These are phyloP conservation scores for Decapterus maruadsi DNA, from an alignment of 2,797 vertebrate species.

Conservation along the genomic window DNA sequence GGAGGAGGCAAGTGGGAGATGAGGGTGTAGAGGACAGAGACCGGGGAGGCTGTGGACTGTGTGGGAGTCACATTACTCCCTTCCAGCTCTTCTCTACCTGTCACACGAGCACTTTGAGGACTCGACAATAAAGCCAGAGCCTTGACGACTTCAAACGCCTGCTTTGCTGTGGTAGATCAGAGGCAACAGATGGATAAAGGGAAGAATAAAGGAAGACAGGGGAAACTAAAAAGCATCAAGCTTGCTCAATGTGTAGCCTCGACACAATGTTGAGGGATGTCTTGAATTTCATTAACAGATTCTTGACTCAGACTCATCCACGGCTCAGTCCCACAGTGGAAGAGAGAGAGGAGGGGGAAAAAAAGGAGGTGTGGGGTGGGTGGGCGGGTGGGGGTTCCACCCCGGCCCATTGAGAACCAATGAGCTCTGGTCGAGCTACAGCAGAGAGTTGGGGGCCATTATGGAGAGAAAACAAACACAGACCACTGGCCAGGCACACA, in stretches of 20 bases:
- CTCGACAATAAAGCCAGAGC: constrained; percentile 70
- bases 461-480: constrained; percentile 79
- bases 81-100: constrained; percentile 75
- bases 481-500: constrained; percentile 70
- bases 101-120: constrained; percentile 79
- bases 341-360: background rate
- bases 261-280: constrained; percentile 49
- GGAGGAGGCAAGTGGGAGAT: constrained; percentile 38
- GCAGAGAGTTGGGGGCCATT: constrained; percentile 69
- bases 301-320: constrained; percentile 50
- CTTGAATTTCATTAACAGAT: constrained; percentile 65
- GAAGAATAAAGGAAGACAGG: constrained; percentile 49
- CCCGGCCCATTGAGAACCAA: constrained; percentile 64
- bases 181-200: constrained; percentile 66
- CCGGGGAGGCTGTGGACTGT: constrained; percentile 53
- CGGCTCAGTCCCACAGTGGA: constrained; percentile 35
- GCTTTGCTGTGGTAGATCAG: constrained; percentile 71
- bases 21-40: constrained; percentile 55
- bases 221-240: constrained; percentile 53
- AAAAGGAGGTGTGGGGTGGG: no score
- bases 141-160: constrained; percentile 77
- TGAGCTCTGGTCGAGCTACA: constrained; percentile 61
- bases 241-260: constrained; percentile 40
- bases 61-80: constrained; percentile 75
- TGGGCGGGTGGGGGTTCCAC: constrained; percentile 12